Evolutionary conservation across 2,888 invertebrate species (phyloP).

Genomic region (Galeruca laticollis): DNA sequence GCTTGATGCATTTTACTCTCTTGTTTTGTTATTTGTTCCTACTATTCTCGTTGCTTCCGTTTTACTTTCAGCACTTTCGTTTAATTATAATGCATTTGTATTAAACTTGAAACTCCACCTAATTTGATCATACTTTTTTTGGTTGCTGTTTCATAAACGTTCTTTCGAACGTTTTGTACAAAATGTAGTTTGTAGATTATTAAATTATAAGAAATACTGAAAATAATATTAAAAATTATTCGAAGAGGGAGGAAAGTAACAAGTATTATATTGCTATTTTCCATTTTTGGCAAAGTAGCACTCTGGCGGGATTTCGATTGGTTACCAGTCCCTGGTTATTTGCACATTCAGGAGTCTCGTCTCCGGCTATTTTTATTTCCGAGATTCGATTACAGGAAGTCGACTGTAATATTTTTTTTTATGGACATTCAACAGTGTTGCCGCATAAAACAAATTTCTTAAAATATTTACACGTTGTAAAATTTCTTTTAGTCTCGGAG

Average conservation of each 20-base stretch:
- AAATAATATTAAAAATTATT: too few species aligned
- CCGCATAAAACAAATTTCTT: not conserved
- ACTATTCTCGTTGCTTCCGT: constrained; percentile 40
- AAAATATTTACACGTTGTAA: too few species aligned
- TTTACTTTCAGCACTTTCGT: constrained; percentile 35
- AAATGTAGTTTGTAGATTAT: too few species aligned
- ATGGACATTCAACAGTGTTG: not conserved
- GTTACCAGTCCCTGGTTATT: not conserved
- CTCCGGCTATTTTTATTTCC: constrained; percentile 15
- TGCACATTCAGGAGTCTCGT: not conserved
- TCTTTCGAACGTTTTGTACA: too few species aligned
- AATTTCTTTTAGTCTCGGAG: too few species aligned
- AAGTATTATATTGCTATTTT: too few species aligned
- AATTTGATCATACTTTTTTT: constrained; percentile 2
- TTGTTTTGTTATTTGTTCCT: constrained; percentile 28
- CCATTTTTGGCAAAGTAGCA: not conserved
- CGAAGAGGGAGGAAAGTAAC: too few species aligned
- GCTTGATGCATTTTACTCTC: constrained; percentile 31
- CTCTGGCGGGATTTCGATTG: not conserved
- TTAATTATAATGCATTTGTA: constrained; percentile 27
- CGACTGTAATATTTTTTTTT: constrained; percentile 9
- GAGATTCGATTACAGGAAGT: constrained; percentile 14
- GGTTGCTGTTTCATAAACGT: constrained; percentile 1
- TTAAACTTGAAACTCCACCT: not conserved
- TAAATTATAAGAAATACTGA: too few species aligned